Evolutionary conservation across 2,888 invertebrate genomes (phyloP), one percentile per base, ranked within the genome.

Genomic region (Aethes cnicana): DNA sequence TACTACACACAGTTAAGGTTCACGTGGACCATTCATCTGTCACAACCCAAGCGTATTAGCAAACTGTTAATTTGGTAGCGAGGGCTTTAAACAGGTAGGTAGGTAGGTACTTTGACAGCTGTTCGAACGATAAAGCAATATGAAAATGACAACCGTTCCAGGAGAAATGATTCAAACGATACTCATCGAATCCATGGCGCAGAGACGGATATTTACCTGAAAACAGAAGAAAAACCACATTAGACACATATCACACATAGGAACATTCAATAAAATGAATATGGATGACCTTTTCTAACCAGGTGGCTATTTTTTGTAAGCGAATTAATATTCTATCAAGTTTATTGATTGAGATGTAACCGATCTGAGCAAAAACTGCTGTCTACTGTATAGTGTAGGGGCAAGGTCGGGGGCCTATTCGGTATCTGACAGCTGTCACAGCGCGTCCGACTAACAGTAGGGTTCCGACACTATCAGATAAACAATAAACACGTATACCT

Each of bases 271-370:
- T n/a, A n/a, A n/a, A n/a, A n/a, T n/a, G n/a, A n/a, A n/a, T n/a
- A n/a, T n/a, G n/a, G n/a, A n/a, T n/a, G n/a, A n/a, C n/a, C n/a
- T n/a, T n/a, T n/a, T 35, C 14, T 25, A 33, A 42, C 21, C n/a
- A 37, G 36, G 26, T 12, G 12, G 28, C 18, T 21, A 6, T 28
- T 50, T 43, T 50, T 42, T 49, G 42, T 16, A 9, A 11, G 4
- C 23, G 30, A 18, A 25, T 47, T 39, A 39, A 30, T 39, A 47
- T 39, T 47, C 39, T 39, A 39, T 47, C 11, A 21, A n/a, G n/a
- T 3, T 8, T 25, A 25, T 25, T 35, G 50, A 50, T 50, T 50
- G 37, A 50, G 50, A 50, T 44, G 50, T 37, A 44, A 50, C 36
- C 36, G 50, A 50, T 50, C 21, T n/a, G 17, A 16, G 16, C n/a